A percentile compares a stretch with the other conserved stretches of the same genome.
These are phyloP conservation scores for Lithophane socia DNA, from an alignment of 2,888 invertebrate species.

Conservation along the genomic window DNA sequence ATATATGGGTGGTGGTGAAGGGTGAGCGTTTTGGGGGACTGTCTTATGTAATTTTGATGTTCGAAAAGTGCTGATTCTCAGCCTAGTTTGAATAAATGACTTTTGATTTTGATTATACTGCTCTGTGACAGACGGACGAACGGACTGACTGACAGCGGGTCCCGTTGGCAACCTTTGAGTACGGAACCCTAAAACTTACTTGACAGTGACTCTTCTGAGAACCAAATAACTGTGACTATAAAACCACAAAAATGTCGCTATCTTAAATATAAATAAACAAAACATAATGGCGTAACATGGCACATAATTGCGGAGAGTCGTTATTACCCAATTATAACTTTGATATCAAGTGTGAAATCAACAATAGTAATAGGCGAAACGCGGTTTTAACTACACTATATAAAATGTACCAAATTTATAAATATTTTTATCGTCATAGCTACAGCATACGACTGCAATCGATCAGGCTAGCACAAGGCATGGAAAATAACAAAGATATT, in stretches of 20 bases:
- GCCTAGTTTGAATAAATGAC: no score
- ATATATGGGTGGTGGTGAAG: no score
- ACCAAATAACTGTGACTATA: not conserved
- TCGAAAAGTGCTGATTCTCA: no score
- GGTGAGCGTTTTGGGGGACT: no score
- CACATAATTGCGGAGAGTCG: slow-evolving; percentile 29
- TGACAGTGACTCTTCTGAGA: no score
- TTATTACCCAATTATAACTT: slow-evolving; percentile 42
- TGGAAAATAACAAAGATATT: not conserved
- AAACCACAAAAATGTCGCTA: slow-evolving; percentile 20
- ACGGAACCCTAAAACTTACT: no score
- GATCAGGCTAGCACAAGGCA: no score
- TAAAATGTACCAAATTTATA: not conserved
- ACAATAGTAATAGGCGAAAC: slow-evolving; percentile 45
- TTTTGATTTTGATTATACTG: no score
- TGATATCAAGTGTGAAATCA: slow-evolving; percentile 48
- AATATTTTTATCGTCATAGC: not conserved
- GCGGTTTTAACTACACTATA: not conserved
- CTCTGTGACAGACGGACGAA: no score
- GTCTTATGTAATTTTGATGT: no score
- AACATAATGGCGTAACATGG: slow-evolving; percentile 23
- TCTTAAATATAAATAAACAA: slow-evolving; percentile 24
- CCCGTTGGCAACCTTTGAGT: no score
- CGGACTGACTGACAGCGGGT: no score
- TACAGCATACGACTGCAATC: not conserved